Percentiles rank a stretch among this genome's conserved stretches.
Conservation (phyloP, 2,113 vertebrate genomes). For the Agapornis roseicollis region DNA sequence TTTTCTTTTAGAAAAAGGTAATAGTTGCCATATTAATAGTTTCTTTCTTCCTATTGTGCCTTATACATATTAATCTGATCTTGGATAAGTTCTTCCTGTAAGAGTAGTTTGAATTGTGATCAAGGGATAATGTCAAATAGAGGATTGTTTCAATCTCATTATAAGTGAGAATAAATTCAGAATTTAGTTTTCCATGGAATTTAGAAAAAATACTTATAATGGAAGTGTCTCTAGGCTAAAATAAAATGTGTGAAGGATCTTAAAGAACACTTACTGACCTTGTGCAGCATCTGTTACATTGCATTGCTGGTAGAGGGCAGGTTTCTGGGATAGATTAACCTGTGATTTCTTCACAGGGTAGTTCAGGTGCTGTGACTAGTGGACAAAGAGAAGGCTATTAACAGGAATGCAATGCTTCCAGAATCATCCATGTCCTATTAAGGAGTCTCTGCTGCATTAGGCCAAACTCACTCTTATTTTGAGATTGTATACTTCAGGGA, state of each 20-base stretch:
- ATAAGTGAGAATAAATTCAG: not conserved
- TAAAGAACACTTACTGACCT: not conserved
- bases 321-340: not conserved
- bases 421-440: not conserved
- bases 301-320: not conserved
- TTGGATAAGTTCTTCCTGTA: not conserved
- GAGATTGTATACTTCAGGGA: not conserved
- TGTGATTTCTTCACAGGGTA: not conserved
- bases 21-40: not conserved
- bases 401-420: not conserved
- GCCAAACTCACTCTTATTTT: not conserved
- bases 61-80: rapidly evolving
- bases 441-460: not conserved
- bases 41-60: not conserved
- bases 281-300: not conserved
- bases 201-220: not conserved
- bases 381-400: not conserved
- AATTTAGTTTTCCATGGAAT: not conserved
- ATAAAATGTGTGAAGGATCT: not conserved
- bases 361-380: not conserved
- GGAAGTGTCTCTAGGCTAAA: not conserved
- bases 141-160: not conserved
- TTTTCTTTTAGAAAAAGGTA: not conserved
- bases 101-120: not conserved
- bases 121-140: not conserved